Conservation (phyloP, 2,888 invertebrate species). For the Pyralis farinalis region DNA sequence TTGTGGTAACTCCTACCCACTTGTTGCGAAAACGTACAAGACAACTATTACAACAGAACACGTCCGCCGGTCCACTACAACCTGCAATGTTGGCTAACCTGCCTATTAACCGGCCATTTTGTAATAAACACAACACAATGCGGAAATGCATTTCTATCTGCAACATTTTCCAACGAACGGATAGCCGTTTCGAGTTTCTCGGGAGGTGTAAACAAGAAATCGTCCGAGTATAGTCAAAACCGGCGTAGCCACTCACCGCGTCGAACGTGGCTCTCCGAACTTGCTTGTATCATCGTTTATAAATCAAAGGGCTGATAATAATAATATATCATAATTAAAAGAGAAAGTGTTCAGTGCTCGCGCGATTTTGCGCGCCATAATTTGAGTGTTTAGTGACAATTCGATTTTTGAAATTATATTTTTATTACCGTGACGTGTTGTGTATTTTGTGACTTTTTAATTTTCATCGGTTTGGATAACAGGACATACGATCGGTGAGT, state of each 20-base stretch:
- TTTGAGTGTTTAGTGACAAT: constrained; percentile 49
- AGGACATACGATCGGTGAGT: constrained; percentile 23
- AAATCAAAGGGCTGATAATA: constrained; percentile 7
- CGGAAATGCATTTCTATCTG: constrained; percentile 48
- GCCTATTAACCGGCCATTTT: constrained; percentile 54
- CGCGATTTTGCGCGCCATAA: constrained; percentile 35
- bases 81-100: constrained; percentile 35
- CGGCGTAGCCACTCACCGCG: constrained; percentile 65
- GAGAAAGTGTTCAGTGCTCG: constrained; percentile 19
- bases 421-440: constrained; percentile 19
- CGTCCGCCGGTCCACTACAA: constrained; percentile 22
- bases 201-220: constrained; percentile 63
- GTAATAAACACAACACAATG: constrained; percentile 44
- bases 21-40: constrained; percentile 48
- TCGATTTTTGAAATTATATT: constrained; percentile 21
- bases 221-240: constrained; percentile 40
- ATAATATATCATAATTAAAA: constrained; percentile 8
- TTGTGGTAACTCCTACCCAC: constrained; percentile 20
- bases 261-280: constrained; percentile 61
- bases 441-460: constrained; percentile 48
- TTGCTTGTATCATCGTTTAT: constrained; percentile 14
- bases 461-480: constrained; percentile 16
- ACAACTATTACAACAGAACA: constrained; percentile 45
- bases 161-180: constrained; percentile 54
- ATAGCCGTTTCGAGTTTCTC: constrained; percentile 38